Percentiles rank a stretch among this genome's conserved stretches.
phyloP scores from a whole-genome alignment of 2,888 invertebrate genomes.

The Ichneumon xanthorius region DNA sequence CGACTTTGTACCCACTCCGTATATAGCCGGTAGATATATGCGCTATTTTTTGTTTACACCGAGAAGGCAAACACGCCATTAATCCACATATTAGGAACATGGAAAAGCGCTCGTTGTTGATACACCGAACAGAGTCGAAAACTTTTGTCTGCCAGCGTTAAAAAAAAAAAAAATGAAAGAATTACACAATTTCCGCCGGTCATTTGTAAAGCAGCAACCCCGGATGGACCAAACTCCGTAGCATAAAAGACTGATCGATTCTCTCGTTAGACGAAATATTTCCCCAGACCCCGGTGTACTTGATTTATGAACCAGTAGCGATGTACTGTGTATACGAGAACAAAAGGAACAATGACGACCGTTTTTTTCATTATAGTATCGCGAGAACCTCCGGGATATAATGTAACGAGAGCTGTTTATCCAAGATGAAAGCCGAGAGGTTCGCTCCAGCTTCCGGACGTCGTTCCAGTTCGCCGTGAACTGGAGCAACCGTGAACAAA shows the following conservation, averaged over 20 bases:
- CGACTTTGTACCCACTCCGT: conserved; percentile 26
- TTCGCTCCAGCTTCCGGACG: conserved; percentile 20
- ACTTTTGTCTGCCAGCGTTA: conserved; percentile 7
- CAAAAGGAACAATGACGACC: conserved; percentile 53
- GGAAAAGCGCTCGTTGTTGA: conserved; percentile 16
- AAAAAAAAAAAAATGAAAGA: background rate
- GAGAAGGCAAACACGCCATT: conserved; percentile 32
- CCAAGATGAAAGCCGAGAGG: conserved; percentile 52
- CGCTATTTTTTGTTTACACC: conserved; percentile 11
- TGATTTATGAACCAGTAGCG: conserved; percentile 58
- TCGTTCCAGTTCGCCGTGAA: background rate
- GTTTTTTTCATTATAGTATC: conserved; percentile 53
- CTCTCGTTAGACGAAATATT: conserved; percentile 39
- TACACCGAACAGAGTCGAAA: background rate
- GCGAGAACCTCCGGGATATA: conserved; percentile 18
- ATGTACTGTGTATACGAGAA: conserved; percentile 1
- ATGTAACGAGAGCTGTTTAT: conserved; percentile 54
- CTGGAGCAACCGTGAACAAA: background rate
- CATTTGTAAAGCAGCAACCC: conserved; percentile 32
- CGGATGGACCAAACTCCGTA: conserved; percentile 6
- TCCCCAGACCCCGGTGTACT: conserved; percentile 3
- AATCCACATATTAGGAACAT: conserved; percentile 42
- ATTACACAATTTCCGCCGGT: conserved; percentile 17
- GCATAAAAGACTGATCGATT: conserved; percentile 31
- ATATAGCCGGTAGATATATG: conserved; percentile 11